Conservation (phyloP, 2,888 invertebrate species). For the Lepidochitona cinerea region DNA sequence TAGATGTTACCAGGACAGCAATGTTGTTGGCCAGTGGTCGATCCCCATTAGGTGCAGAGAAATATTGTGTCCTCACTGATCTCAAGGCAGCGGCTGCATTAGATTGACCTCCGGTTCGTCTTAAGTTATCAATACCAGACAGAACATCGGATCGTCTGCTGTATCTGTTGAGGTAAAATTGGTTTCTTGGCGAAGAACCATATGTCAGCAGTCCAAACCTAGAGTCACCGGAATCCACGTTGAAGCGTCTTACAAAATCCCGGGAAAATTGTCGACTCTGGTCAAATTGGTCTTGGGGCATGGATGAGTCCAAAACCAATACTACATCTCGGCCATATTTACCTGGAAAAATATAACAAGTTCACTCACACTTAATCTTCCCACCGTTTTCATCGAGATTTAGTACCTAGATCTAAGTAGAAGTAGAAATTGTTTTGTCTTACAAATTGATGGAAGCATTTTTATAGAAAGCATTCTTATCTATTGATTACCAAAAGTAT, state of each 20-base stretch:
- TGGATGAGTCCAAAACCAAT: constrained; percentile 51
- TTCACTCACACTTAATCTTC: too few species aligned
- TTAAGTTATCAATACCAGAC: constrained; percentile 33
- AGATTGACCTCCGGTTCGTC: constrained; percentile 14
- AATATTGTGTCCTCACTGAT: background rate
- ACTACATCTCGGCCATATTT: constrained; percentile 33
- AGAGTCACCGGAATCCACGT: constrained; percentile 50
- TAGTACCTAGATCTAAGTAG: too few species aligned
- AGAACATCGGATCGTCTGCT: constrained; percentile 26
- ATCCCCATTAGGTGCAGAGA: background rate
- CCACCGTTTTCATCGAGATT: too few species aligned
- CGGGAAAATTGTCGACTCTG: constrained; percentile 44
- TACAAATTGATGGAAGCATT: too few species aligned
- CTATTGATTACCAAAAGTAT: too few species aligned
- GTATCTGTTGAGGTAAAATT: constrained; percentile 50
- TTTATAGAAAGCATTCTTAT: too few species aligned
- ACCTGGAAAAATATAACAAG: too few species aligned
- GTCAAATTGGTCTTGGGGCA: constrained; percentile 37
- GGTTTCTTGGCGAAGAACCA: constrained; percentile 31
- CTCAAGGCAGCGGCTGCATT: background rate
- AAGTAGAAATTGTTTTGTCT: too few species aligned
- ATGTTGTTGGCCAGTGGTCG: constrained; percentile 5
- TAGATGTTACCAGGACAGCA: background rate
- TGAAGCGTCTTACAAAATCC: constrained; percentile 38
- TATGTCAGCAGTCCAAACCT: constrained; percentile 49